Evolutionary conservation across 2,888 invertebrate species (phyloP).

Genomic region (Galerucella nymphaeae): DNA sequence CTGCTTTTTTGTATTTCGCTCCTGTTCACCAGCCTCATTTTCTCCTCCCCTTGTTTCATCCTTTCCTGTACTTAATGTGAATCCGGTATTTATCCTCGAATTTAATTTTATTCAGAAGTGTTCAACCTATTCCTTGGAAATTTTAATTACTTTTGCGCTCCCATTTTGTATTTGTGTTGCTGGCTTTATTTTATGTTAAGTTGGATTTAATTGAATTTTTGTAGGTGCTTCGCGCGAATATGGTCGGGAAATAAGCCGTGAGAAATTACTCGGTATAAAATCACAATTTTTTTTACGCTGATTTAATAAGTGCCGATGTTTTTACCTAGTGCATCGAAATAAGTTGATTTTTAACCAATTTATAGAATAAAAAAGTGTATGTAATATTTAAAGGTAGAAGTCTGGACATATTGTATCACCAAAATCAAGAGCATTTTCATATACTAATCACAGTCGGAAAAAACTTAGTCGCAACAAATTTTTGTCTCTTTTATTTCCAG

Average conservation of each 20-base stretch:
- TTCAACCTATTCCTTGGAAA: slow-evolving; percentile 61
- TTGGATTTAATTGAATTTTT: slow-evolving; percentile 55
- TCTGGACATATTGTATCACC: too few relatives aligned
- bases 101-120: slow-evolving; percentile 62
- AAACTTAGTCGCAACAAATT: too few relatives aligned
- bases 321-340: background rate
- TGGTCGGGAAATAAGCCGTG: background rate
- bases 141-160: slow-evolving; percentile 63
- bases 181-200: slow-evolving; percentile 55
- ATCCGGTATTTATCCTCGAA: slow-evolving; percentile 61
- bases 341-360: background rate
- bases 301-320: background rate
- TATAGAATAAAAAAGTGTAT: too few relatives aligned
- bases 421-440: too few relatives aligned
- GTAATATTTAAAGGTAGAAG: too few relatives aligned
- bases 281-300: background rate
- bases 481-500: too few relatives aligned
- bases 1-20: slow-evolving; percentile 7
- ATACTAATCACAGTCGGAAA: too few relatives aligned
- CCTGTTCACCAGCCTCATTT: background rate
- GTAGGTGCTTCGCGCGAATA: slow-evolving; percentile 25
- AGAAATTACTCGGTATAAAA: background rate
- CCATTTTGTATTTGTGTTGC: slow-evolving; percentile 58
- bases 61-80: slow-evolving; percentile 56
- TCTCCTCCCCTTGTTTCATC: slow-evolving; percentile 5